A percentile compares a stretch with the other conserved stretches of the same genome.
These are phyloP conservation scores for Ceyx melanurus DNA, from an alignment of 2,113 vertebrate species.

Conservation along the genomic window DNA sequence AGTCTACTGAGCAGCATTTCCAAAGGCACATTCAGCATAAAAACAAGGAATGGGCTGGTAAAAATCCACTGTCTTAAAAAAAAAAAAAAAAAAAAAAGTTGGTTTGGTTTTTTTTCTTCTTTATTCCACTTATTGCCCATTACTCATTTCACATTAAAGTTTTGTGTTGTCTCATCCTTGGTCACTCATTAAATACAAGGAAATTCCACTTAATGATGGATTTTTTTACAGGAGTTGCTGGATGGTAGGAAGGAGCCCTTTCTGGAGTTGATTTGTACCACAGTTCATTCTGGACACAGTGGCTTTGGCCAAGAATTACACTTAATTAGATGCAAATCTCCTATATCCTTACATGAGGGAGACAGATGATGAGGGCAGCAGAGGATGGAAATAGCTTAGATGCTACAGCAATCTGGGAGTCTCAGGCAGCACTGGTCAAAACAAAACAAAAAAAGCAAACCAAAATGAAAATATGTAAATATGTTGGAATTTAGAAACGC, in stretches of 20 bases:
- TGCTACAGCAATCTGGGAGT: background rate
- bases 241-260: background rate
- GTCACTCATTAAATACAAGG: background rate
- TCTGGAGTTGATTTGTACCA: background rate
- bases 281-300: background rate
- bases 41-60: background rate
- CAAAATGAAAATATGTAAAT: background rate
- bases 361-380: background rate
- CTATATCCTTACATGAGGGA: background rate
- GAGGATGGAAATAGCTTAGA: background rate
- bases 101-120: background rate
- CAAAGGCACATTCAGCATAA: conserved; percentile 27
- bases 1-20: background rate
- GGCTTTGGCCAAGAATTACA: conserved; percentile 28
- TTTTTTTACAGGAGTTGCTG: background rate
- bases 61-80: background rate
- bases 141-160: background rate
- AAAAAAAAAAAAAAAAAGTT: too few relatives aligned
- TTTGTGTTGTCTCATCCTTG: conserved; percentile 26
- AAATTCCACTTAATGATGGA: background rate
- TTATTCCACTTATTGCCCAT: background rate
- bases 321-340: conserved; percentile 43
- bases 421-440: background rate
- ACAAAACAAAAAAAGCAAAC: background rate
- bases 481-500: background rate